These are phyloP conservation scores for Astreopora myriophthalma DNA, from an alignment of 64 coral and sea anemone genomes.

Conservation along the genomic window DNA sequence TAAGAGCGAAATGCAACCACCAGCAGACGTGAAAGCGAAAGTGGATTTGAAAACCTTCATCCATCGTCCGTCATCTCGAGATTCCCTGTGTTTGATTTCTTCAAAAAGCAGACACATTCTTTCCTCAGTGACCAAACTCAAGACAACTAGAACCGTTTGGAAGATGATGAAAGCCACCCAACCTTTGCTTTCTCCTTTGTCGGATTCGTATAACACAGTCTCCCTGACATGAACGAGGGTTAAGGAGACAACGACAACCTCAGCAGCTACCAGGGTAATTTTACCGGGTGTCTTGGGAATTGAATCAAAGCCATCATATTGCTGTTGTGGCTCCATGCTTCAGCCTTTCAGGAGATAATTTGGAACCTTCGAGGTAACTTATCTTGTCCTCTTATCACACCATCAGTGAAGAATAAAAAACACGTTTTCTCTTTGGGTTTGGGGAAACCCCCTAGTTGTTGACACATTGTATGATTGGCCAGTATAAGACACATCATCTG, in stretches of 20 bases:
- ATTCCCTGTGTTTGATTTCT: conserved; percentile 56
- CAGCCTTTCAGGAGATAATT: not conserved
- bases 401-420: too few relatives aligned
- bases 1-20: not conserved
- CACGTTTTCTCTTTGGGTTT: not conserved
- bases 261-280: not conserved
- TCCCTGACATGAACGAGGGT: not conserved
- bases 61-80: conserved; percentile 61
- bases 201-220: not conserved
- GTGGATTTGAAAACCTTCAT: conserved; percentile 16
- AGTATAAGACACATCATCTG: too few relatives aligned
- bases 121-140: conserved; percentile 17
- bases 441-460: not conserved
- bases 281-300: conserved; percentile 47
- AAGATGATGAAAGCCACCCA: not conserved
- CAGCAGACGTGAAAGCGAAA: conserved; percentile 57
- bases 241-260: not conserved
- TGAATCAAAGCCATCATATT: conserved; percentile 63
- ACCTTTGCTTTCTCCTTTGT: not conserved
- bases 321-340: not conserved
- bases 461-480: too few relatives aligned
- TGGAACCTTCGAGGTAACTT: not conserved
- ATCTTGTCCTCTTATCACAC: not conserved
- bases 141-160: not conserved
- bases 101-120: conserved; percentile 70